Conservation (phyloP, 92 coral and sea anemone species). For the Palythoa heliodiscus region DNA sequence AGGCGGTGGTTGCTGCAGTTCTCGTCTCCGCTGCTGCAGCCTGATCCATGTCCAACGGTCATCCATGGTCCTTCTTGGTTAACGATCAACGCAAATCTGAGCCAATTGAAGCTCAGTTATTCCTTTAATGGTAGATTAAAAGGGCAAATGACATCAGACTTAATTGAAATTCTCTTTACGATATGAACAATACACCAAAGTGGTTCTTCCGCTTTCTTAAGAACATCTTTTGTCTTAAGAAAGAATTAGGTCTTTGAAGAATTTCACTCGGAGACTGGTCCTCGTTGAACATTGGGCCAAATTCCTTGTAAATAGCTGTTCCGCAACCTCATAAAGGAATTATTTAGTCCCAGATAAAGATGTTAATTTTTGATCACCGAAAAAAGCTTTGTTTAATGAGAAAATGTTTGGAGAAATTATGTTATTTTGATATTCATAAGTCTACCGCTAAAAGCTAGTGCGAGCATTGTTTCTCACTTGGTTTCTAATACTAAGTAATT, state of each 20-base stretch:
- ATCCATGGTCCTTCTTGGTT: conserved; percentile 13
- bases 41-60: neutral
- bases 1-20: neutral
- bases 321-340: neutral
- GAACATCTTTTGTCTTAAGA: conserved; percentile 4
- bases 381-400: too few species aligned
- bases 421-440: too few species aligned
- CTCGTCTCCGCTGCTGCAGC: neutral
- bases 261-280: neutral
- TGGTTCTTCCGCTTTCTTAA: conserved; percentile 24
- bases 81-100: neutral
- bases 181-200: conserved; percentile 8
- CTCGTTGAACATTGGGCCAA: neutral
- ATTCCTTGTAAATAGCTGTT: conserved; percentile 3
- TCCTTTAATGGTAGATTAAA: conserved; percentile 17
- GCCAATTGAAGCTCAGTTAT: neutral
- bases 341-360: neutral
- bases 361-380: neutral
- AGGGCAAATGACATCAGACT: conserved; percentile 31
- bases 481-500: neutral
- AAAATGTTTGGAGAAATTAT: too few species aligned
- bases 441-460: neutral
- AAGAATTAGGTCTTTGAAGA: neutral
- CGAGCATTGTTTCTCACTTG: neutral
- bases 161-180: neutral